Percentiles rank a stretch among this genome's conserved stretches.
Conservation (phyloP, 1,140 invertebrate species). For the Brachystomella parvula region DNA sequence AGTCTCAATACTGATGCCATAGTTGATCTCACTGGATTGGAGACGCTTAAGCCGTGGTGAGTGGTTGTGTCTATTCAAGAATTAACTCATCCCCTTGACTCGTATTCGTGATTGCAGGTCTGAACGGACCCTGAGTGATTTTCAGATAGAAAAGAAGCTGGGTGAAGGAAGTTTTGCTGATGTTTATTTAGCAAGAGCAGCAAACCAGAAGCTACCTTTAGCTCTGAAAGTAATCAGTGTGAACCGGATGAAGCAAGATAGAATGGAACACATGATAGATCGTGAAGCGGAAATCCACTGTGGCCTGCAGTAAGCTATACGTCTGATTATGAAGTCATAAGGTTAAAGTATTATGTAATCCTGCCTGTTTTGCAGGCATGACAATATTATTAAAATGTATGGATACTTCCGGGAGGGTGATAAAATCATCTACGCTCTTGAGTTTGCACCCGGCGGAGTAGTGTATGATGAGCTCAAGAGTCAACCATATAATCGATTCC, state of each 20-base stretch:
- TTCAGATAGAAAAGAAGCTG: constrained; percentile 72
- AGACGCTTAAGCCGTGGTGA: neutral
- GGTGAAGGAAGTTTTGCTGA: constrained; percentile 87
- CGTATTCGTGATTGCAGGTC: no score
- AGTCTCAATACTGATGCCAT: no score
- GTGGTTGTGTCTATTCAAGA: no score
- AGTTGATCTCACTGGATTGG: neutral
- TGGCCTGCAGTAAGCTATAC: constrained; percentile 59
- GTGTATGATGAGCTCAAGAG: constrained; percentile 68
- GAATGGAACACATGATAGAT: constrained; percentile 71
- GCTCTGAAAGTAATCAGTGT: constrained; percentile 89
- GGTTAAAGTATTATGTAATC: neutral
- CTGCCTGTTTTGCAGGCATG: constrained; percentile 59
- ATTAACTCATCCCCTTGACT: neutral
- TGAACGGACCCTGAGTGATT: constrained; percentile 65
- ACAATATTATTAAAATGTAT: constrained; percentile 77
- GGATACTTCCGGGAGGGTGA: constrained; percentile 87
- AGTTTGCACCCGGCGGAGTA: constrained; percentile 86
- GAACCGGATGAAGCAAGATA: constrained; percentile 63
- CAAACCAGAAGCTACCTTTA: constrained; percentile 69
- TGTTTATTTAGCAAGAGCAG: constrained; percentile 85
- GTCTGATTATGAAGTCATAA: constrained; percentile 13
- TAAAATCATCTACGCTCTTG: constrained; percentile 82
- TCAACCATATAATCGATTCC: constrained; percentile 58
- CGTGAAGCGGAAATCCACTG: constrained; percentile 95